Percentiles rank a stretch among this genome's conserved stretches.
These are phyloP conservation scores for Ptychochromis oligacanthus DNA, from an alignment of 2,113 vertebrate species.

Conservation along the genomic window DNA sequence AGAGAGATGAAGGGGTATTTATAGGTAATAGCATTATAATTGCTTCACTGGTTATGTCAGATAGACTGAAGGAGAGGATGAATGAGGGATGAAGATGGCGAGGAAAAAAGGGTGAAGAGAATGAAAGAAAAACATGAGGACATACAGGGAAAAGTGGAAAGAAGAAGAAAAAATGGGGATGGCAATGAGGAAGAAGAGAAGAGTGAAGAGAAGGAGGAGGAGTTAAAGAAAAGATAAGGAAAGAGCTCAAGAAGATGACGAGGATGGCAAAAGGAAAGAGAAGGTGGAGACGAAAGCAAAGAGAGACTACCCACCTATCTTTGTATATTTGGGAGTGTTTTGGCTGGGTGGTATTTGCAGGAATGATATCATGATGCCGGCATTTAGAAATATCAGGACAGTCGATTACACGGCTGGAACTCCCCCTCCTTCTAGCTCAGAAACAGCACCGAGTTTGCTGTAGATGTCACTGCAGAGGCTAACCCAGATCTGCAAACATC, in stretches of 20 bases:
- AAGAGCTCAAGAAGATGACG: neutral
- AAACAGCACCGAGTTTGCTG: neutral
- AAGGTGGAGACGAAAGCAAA: neutral
- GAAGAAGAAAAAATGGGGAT: neutral
- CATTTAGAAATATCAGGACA: constrained; percentile 23
- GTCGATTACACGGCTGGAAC: neutral
- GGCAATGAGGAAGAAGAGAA: neutral
- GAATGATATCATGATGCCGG: constrained; percentile 42
- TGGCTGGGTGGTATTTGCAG: neutral
- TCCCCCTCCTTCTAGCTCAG: neutral
- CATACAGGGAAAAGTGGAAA: neutral
- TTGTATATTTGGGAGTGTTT: neutral
- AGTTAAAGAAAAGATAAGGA: neutral
- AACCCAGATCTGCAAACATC: neutral
- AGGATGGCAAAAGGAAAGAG: neutral
- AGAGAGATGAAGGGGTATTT: constrained; percentile 57
- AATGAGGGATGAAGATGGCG: neutral
- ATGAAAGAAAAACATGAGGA: neutral
- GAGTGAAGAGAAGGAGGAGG: neutral
- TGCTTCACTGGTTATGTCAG: constrained; percentile 59
- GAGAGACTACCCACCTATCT: neutral
- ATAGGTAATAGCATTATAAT: constrained; percentile 64
- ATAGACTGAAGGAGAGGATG: constrained; percentile 26
- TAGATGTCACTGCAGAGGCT: neutral
- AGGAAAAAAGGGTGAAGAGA: neutral